Conservation (phyloP, 2,888 invertebrate species). For the Teleogryllus oceanicus region DNA sequence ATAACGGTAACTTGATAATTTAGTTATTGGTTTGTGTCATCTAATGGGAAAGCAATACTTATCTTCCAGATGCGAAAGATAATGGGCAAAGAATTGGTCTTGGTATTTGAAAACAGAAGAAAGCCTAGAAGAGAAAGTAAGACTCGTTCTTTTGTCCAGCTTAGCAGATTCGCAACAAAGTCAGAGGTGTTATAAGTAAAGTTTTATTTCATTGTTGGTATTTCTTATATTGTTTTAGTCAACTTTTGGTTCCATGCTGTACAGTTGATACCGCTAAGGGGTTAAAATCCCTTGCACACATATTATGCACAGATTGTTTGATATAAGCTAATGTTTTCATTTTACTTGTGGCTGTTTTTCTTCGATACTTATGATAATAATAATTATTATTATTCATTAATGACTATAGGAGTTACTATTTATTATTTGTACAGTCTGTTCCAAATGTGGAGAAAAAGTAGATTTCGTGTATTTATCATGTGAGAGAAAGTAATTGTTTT, state of each 20-base stretch:
- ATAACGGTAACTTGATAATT: constrained; percentile 6
- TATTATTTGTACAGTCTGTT: constrained; percentile 10
- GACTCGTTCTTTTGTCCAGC: no score
- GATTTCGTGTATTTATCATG: constrained; percentile 12
- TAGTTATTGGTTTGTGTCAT: not conserved
- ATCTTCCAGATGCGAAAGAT: not conserved
- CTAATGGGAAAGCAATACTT: not conserved
- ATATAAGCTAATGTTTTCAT: not conserved
- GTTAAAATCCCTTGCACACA: not conserved
- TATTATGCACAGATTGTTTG: not conserved
- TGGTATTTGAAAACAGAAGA: no score
- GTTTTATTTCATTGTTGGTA: not conserved
- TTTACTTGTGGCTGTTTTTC: not conserved
- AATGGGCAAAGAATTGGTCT: no score
- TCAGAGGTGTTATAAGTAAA: not conserved
- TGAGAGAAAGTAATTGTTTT: constrained; percentile 4
- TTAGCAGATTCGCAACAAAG: not conserved
- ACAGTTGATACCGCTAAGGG: not conserved
- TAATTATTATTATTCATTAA: not conserved
- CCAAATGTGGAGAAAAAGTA: constrained; percentile 9
- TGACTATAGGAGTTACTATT: constrained; percentile 9
- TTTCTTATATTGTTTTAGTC: constrained; percentile 11
- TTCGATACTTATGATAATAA: not conserved
- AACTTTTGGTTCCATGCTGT: not conserved
- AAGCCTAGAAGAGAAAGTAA: no score